phyloP scores from a whole-genome alignment of 2,113 vertebrate genomes.

The Pongo pygmaeus region DNA sequence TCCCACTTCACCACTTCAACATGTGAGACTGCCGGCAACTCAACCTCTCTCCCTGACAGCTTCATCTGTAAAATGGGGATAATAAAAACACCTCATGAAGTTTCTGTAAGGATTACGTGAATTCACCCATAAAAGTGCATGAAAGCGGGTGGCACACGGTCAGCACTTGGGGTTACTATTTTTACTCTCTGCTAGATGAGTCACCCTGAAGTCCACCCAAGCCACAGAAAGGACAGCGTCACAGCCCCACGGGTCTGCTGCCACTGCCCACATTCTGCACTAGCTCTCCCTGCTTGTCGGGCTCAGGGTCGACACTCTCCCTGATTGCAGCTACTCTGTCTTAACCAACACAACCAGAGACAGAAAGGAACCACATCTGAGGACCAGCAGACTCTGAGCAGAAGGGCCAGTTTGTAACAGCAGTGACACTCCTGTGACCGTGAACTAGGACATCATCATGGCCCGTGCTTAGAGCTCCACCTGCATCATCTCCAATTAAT shows the following conservation, averaged over 20 bases:
- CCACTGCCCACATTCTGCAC: background rate
- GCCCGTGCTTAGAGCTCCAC: background rate
- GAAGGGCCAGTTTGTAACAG: background rate
- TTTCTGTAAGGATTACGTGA: background rate
- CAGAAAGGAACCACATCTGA: fast-evolving
- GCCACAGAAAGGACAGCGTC: background rate
- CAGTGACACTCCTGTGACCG: background rate
- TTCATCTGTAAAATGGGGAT: background rate
- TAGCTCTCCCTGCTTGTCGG: background rate
- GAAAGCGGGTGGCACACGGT: fast-evolving
- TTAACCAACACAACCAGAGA: background rate
- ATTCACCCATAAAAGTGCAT: fast-evolving
- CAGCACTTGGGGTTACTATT: background rate
- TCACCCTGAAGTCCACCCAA: background rate
- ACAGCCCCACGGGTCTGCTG: fast-evolving
- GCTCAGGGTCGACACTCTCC: background rate
- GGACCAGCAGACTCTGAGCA: background rate
- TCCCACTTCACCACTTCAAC: background rate
- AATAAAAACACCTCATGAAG: too few relatives aligned
- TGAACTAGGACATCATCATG: fast-evolving
- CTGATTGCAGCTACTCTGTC: too few relatives aligned
- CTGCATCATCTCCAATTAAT: background rate
- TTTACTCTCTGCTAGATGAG: background rate
- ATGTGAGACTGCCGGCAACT: fast-evolving
- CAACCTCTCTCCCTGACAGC: background rate